Base-by-base conservation (phyloP, 2,888 invertebrate genomes). In the Parnassius apollo region DNA sequence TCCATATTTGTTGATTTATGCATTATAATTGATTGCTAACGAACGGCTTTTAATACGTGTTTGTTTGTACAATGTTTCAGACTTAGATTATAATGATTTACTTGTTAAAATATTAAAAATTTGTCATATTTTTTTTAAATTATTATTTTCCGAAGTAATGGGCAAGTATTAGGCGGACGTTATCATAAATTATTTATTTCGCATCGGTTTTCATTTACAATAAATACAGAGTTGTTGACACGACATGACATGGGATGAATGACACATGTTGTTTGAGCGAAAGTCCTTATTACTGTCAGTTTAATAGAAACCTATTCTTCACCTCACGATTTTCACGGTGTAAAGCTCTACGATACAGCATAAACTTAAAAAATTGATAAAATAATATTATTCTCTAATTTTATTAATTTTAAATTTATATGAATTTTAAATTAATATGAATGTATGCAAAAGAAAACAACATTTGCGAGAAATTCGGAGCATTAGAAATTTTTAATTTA, bases 401-500 rank as follows among this genome's bases (percentile, higher is more conserved):
- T 25, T 25, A n/a, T n/a, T n/a, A n/a, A n/a, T n/a, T n/a, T n/a
- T n/a, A n/a, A n/a, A n/a, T n/a, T n/a, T n/a, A n/a, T n/a, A n/a
- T n/a, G n/a, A n/a, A n/a, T n/a, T n/a, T n/a, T n/a, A n/a, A n/a
- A n/a, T 25, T 7, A 7, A 25, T 25, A 25, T 25, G 25, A 25
- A 25, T 25, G 25, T 25, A 48, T 12, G 48, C 9, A 9, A 1
- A 49, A 8, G 18, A 49, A 46, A 49, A 49, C 13, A 1, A 7
- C n/a, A 44, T 9, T 2, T 52, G 35, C 42, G 1, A 12, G 73
- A 76, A 78, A 82, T 81, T 78, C 76, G 61, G 73, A 77, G 76
- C 74, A 72, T 74, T 75, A 74, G 75, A 74, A 72, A 77, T 82
- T 82, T n/a, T n/a, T n/a, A n/a, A n/a, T n/a, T n/a, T n/a, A n/a